Base-by-base conservation (phyloP, 2,113 vertebrate species). In the Ophthalmotilapia sp. region DNA sequence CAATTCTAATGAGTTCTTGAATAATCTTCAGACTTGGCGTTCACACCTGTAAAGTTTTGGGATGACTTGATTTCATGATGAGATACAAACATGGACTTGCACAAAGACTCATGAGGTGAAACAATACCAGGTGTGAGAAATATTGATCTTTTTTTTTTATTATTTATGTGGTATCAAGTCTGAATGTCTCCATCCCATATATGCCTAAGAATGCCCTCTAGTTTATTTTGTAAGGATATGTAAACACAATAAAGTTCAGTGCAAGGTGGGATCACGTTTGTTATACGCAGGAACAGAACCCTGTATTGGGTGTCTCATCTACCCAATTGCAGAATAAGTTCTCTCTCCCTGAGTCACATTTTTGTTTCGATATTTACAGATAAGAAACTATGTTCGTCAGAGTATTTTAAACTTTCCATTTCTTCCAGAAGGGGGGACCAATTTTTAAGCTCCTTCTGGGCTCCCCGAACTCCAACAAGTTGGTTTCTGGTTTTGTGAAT, bases 341-440 rank as follows among this genome's bases (percentile, higher is more conserved):
- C 1, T 60, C 56, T 60, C 26, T 60, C 14, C 26, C 14, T 0
- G 8, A 31, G 2, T 60, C 26, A 60, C 56, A 0, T 56, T 58
- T 60, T 55, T n/a, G n/a, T 15, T 1, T 1, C 0, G 0, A 60
- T 60, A 60, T 17, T 31, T 31, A 1, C 26, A 60, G 26, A 60
- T 31, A 60, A 1, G 56, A 60, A 31, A 60, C 14, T 19, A 60
- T 60, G 56, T 60, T 60, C 0, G 0, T 0, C 56, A 60, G 56
- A 6, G 56, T 33, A 60, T 6, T 60, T 60, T 60, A 0, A 33
- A 33, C 56, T 60, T 60, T 60, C 3, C 15, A 60, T 60, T 15
- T 60, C 56, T 60, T 60, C 29, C 29, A 60, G 56, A 33, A 60
- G 56, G 0, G 31, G 26, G 21, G 56, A 60, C 15, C 15, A 3